These are phyloP conservation scores for Jaculus jaculus DNA, from an alignment of 2,113 vertebrate genomes.

Conservation along the genomic window DNA sequence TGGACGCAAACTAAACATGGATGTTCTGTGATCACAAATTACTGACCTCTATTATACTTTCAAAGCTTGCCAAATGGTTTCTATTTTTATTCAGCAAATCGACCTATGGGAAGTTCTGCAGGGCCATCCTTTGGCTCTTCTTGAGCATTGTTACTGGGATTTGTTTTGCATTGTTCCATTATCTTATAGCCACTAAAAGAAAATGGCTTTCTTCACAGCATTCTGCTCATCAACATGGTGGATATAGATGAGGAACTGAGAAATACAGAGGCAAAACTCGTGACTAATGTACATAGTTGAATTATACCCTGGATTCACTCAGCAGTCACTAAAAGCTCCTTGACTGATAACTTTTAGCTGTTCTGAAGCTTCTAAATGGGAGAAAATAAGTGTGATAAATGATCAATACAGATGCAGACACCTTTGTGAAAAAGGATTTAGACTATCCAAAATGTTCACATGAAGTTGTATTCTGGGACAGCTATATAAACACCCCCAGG, in stretches of 20 bases:
- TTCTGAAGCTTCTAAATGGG: background rate
- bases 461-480: background rate
- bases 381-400: conserved; percentile 19
- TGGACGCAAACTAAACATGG: background rate
- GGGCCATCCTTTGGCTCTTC: background rate
- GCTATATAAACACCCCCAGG: background rate
- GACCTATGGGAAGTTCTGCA: background rate
- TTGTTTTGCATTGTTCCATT: conserved; percentile 16
- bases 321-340: background rate
- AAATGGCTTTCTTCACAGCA: background rate
- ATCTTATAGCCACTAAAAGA: conserved; percentile 29
- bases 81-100: background rate
- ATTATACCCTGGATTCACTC: background rate
- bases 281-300: background rate
- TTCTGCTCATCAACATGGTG: conserved; percentile 4
- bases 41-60: background rate
- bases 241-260: background rate
- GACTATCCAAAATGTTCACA: background rate
- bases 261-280: background rate
- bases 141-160: conserved; percentile 24
- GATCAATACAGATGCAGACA: background rate
- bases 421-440: background rate
- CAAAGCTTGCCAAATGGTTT: conserved; percentile 12
- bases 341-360: background rate
- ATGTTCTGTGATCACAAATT: background rate